Base-by-base conservation (phyloP, 30 jellyfish, hydroid and myxozoan genomes). In the Sanderia malayensis region DNA sequence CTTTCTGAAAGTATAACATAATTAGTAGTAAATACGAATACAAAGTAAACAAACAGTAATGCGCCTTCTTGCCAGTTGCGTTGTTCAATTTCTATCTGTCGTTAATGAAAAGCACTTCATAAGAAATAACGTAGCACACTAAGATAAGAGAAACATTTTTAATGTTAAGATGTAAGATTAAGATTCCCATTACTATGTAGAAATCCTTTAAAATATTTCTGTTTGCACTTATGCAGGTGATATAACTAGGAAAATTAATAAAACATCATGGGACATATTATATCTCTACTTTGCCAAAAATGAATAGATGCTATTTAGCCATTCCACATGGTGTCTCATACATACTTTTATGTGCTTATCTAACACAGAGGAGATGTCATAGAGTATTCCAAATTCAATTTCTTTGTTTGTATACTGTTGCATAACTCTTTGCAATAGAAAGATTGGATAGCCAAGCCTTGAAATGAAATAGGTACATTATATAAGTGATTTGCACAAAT, bases 311-410 rank as follows among this genome's bases (percentile, higher is more conserved):
- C 13, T 37, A 37, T 37, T 37, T 37, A 37, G 52, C 52, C 52
- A 37, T 37, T 37, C 52, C 52, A 37, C 52, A 37, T 37, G 6
- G 13, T 37, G 52, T 37, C 13, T 37, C 52, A 37, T 37, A 46
- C 70, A 21, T 15, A 71, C 73, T 66, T 71, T 71, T 46, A 71
- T 9, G 74, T 71, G 83, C 47, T 71, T 71, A n/a, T 25, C 52
- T 22, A 71, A 59, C 25, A 71, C 34, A 46, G 73, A 71, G 26
- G 83, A 57, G 47, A 71, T 71, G 53, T 71, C 83, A 71, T 71
- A 71, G 31, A 71, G 46, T 67, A 71, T 59, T 21, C 47, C 83
- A 71, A 71, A 57, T 21, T 28, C 47, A 15, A 71, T 34, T 13
- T 46, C 55, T 46, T 44, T 10, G 46, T 21, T 2, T 62, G 4